These are phyloP conservation scores for Neuroterus valhalla DNA, from an alignment of 1,140 invertebrate species.

Conservation along the genomic window DNA sequence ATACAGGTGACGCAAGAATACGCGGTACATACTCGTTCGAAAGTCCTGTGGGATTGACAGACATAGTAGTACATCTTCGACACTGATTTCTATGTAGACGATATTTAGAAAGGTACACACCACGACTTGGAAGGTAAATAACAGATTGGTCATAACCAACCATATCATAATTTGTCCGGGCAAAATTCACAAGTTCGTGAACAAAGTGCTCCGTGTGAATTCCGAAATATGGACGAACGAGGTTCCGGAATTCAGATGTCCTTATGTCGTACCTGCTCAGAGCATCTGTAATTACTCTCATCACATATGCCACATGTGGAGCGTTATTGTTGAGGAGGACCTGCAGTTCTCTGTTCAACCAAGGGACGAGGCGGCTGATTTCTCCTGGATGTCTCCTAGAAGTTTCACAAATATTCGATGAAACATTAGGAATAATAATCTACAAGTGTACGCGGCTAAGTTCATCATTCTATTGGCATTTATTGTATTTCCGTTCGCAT, in stretches of 20 bases:
- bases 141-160: constrained; percentile 81
- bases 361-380: constrained; percentile 87
- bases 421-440: too few relatives aligned
- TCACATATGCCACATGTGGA: constrained; percentile 79
- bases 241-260: constrained; percentile 82
- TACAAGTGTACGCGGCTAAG: too few relatives aligned
- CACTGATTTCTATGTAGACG: too few relatives aligned
- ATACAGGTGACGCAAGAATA: constrained; percentile 51
- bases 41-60: constrained; percentile 47
- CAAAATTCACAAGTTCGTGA: constrained; percentile 92
- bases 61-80: too few relatives aligned
- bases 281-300: constrained; percentile 82
- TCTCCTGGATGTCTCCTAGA: constrained; percentile 84
- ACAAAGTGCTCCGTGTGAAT: constrained; percentile 86
- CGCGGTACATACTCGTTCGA: constrained; percentile 54
- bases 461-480: too few relatives aligned
- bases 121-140: constrained; percentile 62
- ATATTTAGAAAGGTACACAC: constrained; percentile 26
- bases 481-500: too few relatives aligned
- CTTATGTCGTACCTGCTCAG: constrained; percentile 83
- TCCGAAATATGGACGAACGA: constrained; percentile 77
- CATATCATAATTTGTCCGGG: constrained; percentile 89
- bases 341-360: constrained; percentile 90
- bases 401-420: too few relatives aligned
- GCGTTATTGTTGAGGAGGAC: constrained; percentile 79